Base-by-base conservation (phyloP, 2,797 vertebrate genomes). In the Anguilla anguilla region DNA sequence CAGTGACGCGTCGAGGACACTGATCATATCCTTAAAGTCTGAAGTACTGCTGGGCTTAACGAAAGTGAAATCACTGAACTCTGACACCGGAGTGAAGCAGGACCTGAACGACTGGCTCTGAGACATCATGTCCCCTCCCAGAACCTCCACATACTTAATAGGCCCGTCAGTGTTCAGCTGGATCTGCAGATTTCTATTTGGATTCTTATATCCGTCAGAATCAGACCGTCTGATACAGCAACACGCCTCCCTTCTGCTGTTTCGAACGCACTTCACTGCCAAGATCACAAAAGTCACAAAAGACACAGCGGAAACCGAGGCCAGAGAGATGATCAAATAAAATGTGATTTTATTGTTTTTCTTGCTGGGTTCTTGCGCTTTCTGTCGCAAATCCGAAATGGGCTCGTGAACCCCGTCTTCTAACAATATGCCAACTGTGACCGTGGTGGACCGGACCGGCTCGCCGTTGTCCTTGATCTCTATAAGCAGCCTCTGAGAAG, bases 101-200 rank as follows among this genome's bases (percentile, higher is more conserved):
- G 95, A 96, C 89, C 95, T 94, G 93, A 96, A 96, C 22, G 95
- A 95, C 91, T 95, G 95, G 92, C 95, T 95, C 92, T 95, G 95
- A 93, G 94, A 95, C 93, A 95, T 28, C 93, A 95, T 92, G 92
- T 95, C 95, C 92, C 94, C 95, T 91, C 95, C 95, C 92, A 96
- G 93, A 88, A 96, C 95, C 94, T 96, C 95, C 92, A 96, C 94
- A 91, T 96, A 95, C 11, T 95, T 96, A 93, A 96, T 96, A 11
- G 95, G 95, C 85, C 95, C 95, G 51, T 95, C 95, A 88, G 93
- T 93, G 94, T 96, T 96, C 88, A 96, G 95, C 92, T 96, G 95
- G 87, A 96, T 93, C n/a, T 96, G 95, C 85, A 96, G 91, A 90
- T 96, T 95, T 92, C 95, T 95, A 89, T 95, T 95, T 83, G 95